A percentile compares a stretch with the other conserved stretches of the same genome.
Conservation (phyloP, 2,797 vertebrate genomes). For the Enteromius mattozi region DNA sequence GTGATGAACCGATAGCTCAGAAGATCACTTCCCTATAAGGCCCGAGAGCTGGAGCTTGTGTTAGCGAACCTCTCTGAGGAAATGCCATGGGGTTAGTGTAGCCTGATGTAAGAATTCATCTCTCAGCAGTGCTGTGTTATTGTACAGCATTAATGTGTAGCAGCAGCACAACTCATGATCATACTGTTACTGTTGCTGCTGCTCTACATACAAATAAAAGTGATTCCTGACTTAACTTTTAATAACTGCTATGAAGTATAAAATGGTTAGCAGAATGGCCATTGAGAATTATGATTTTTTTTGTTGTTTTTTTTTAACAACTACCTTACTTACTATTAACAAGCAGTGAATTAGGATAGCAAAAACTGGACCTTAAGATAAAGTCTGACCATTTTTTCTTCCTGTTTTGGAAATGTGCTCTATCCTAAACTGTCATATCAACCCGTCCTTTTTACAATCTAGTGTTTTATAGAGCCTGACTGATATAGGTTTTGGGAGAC, state of each 20-base stretch:
- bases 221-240: not conserved
- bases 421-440: not conserved
- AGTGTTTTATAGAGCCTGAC: not conserved
- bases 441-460: not conserved
- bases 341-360: not conserved
- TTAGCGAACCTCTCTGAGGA: conserved; percentile 64
- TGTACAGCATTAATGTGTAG: not conserved
- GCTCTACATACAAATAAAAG: not conserved
- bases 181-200: not conserved
- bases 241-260: not conserved
- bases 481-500: not conserved
- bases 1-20: not conserved
- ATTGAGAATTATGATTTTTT: too few relatives aligned
- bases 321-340: too few relatives aligned
- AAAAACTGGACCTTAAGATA: not conserved
- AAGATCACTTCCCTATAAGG: conserved; percentile 75
- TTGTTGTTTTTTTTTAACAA: too few relatives aligned
- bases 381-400: not conserved
- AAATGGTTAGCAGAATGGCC: not conserved
- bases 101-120: conserved; percentile 27
- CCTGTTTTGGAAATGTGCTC: not conserved
- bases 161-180: not conserved
- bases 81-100: conserved; percentile 66
- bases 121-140: conserved; percentile 1
- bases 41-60: conserved; percentile 58